These are phyloP conservation scores for Amazona vittata DNA, from an alignment of 2,113 vertebrate genomes.

Conservation along the genomic window DNA sequence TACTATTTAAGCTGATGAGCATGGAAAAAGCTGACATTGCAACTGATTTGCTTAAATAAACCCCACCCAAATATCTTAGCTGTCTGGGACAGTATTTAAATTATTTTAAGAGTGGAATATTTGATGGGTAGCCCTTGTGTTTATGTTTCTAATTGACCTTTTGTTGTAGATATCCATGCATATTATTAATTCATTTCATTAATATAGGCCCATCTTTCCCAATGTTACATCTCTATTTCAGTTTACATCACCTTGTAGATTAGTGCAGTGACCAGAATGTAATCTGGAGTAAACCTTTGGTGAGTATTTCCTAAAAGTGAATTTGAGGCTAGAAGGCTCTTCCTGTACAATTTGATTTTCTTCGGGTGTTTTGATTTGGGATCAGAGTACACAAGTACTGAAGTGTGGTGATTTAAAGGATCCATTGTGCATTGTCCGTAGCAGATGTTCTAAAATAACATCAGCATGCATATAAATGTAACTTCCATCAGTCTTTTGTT, in stretches of 20 bases:
- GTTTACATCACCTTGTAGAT: neutral
- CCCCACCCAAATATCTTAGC: neutral
- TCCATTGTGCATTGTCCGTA: conserved; percentile 13
- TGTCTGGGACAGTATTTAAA: neutral
- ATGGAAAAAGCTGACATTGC: neutral
- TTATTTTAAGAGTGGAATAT: neutral
- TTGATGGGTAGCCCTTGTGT: neutral
- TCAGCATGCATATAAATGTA: neutral
- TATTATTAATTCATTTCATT: neutral
- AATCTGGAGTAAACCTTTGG: neutral
- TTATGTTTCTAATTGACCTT: neutral
- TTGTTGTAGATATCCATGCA: neutral
- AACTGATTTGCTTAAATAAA: neutral
- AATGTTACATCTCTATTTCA: neutral
- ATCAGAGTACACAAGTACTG: neutral
- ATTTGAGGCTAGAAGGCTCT: neutral
- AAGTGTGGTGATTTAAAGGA: neutral
- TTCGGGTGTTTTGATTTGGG: neutral
- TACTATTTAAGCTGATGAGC: neutral
- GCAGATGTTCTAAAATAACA: conserved; percentile 35
- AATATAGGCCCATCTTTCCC: neutral
- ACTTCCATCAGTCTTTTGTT: neutral
- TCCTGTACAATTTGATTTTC: neutral
- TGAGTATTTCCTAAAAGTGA: neutral
- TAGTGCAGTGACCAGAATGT: neutral